A percentile compares a stretch with the other conserved stretches of the same genome.
Evolutionary conservation across 2,888 invertebrate genomes (phyloP).

Genomic region (Phyllotreta striolata): DNA sequence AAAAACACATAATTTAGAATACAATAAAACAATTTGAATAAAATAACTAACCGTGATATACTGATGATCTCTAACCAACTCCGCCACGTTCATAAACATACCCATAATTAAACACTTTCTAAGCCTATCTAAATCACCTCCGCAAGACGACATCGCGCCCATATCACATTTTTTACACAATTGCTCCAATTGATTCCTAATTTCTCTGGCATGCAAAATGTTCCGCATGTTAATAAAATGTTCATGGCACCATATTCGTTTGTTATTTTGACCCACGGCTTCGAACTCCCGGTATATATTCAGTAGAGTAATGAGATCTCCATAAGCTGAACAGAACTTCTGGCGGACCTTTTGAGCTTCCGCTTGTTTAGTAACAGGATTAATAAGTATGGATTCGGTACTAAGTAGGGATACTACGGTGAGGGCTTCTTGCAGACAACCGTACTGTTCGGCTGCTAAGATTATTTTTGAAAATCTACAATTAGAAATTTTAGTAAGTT

Average conservation of each 20-base stretch:
- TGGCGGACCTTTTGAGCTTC: conserved; percentile 75
- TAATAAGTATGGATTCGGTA: conserved; percentile 84
- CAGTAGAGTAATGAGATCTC: conserved; percentile 91
- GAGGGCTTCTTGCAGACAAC: conserved; percentile 82
- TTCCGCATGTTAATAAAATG: conserved; percentile 87
- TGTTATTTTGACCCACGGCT: conserved; percentile 69
- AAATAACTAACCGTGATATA: conserved; percentile 69
- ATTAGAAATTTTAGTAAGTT: too few species aligned
- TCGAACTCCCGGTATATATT: conserved; percentile 79
- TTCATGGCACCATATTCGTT: conserved; percentile 81
- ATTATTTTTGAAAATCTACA: conserved; percentile 39
- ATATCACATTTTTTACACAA: conserved; percentile 70
- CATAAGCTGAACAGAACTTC: conserved; percentile 85
- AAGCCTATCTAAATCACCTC: conserved; percentile 68
- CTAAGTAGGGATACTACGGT: conserved; percentile 89
- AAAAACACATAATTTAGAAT: conserved; percentile 21
- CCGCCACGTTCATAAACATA: conserved; percentile 86
- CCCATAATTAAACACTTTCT: conserved; percentile 84
- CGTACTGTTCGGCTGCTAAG: conserved; percentile 77
- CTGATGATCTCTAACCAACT: conserved; percentile 74
- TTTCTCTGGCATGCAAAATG: conserved; percentile 80
- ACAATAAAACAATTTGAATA: neutral
- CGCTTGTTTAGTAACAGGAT: conserved; percentile 77
- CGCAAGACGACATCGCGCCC: conserved; percentile 68
- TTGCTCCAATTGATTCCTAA: conserved; percentile 79